These are phyloP conservation scores for Vollenhovia emeryi DNA, from an alignment of 1,140 invertebrate species.

Conservation along the genomic window DNA sequence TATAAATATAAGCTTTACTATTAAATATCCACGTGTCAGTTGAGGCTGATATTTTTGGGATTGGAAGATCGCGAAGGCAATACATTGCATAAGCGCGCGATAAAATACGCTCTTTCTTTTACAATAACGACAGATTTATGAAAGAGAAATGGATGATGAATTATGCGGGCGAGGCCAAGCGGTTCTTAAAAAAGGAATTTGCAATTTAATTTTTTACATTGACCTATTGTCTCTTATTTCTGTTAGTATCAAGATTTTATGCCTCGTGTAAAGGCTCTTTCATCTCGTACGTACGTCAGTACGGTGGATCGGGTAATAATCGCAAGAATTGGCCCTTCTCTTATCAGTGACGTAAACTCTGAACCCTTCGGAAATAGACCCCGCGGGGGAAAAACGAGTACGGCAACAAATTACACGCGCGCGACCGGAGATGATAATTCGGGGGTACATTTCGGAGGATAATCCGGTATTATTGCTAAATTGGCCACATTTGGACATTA, in stretches of 20 bases:
- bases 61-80: not conserved
- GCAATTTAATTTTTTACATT: not conserved
- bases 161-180: not conserved
- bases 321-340: not conserved
- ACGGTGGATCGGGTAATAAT: not conserved
- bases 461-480: not conserved
- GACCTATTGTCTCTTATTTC: not conserved
- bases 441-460: not conserved
- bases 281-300: not conserved
- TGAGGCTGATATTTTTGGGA: not conserved
- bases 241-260: not conserved
- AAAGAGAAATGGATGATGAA: not conserved
- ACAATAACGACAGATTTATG: not conserved
- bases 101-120: not conserved
- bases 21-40: not conserved
- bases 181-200: not conserved
- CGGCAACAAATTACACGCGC: not conserved
- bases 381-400: not conserved
- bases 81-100: not conserved
- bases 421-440: not conserved
- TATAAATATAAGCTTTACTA: not conserved
- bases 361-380: not conserved
- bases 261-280: not conserved
- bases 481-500: not conserved
- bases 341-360: not conserved